Base-by-base conservation (phyloP, 2,113 vertebrate species). In the Falco punctatus region DNA sequence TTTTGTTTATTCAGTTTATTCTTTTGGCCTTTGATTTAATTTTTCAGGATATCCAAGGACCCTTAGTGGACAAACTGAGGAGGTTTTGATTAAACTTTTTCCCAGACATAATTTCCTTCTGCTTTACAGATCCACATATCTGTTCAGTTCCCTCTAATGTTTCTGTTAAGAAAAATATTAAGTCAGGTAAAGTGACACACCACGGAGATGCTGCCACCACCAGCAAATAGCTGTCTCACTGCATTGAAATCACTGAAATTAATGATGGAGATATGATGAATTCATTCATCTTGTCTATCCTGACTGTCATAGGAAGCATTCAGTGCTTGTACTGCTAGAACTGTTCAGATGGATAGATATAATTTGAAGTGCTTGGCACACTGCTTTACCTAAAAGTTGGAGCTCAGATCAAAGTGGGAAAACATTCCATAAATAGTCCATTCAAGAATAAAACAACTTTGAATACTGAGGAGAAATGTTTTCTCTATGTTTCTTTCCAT, bases 121-220 rank as follows among this genome's bases (percentile, higher is more conserved):
- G 21, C 40, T 88, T 92, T 74, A 64, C 49, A 83, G 2, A 24
- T 74, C 38, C 48, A 67, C 5, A 8, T 74, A 27, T 90, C 38
- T 66, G 9, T 28, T 83, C 38, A 22, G n/a, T 86, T 85, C 61
- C 22, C 22, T 67, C 14, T 92, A 42, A 77, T 78, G 15, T 33
- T 93, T 88, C 59, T 90, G 15, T 71, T 93, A 84, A 69, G 78
- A 78, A 86, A 94, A 86, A 64, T 44, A 66, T 38, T 83, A 55
- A 91, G 26, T 42, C 42, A 88, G 72, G 71, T 40, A 51, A 94
- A 55, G 32, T 57, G 54, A 46, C 84, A 79, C 40, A 65, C 85
- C 84, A 61, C 2, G 4, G 65, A 90, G 49, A 65, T 75, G 48
- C n/a, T 92, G 75, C 80, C 40, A 92, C 32, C 30, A 73, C 32